Evolutionary conservation across 1,140 invertebrate species (phyloP), one percentile per base, ranked within the genome.

Genomic region (Oncopodura yosiiana): DNA sequence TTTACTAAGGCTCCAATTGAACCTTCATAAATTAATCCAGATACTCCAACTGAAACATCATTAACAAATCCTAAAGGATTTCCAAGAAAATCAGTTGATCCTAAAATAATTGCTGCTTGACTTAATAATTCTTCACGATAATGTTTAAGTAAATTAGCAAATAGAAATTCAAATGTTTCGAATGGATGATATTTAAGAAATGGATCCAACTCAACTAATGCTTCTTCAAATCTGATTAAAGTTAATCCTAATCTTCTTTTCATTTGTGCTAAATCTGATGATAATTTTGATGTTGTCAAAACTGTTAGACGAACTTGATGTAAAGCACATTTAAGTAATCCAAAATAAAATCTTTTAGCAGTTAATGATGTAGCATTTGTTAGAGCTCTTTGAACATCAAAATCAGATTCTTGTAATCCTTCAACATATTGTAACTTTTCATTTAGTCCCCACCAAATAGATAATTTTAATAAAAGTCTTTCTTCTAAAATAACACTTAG

Each of bases 41-140:
- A 84, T 36, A 99, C 81, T 21, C 94, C 94, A 73, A 97, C 93
- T 26, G 88, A 86, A 16, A 99, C 81, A 72, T 99, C 94, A 66
- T 88, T 91, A 30, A 96, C 78, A 61, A 99, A 84, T 11, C 94
- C 95, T 29, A 95, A 69, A 11, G 95, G 94, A 75, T 96, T 98
- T 3, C 95, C 95, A 6, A 99, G 75, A 69, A 98, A 97, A 71
- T 99, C 94, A 24, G 95, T 87, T 0, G 94, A 92, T 0, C 93
- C 93, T 45, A 98, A 71, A 66, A 99, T 97, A 53, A 87, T 85
- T 12, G 87, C 86, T 2, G 93, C 93, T 74, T 98, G 94, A 78
- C 90, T 89, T 69, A 89, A 87, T 11, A 99, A 69, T 73, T 95
- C 89, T 64, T 86, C 82, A 70, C 82, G 84, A 64, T 87, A 93